Base-by-base conservation (phyloP, 1,140 invertebrate species). In the Achatina immaculata region DNA sequence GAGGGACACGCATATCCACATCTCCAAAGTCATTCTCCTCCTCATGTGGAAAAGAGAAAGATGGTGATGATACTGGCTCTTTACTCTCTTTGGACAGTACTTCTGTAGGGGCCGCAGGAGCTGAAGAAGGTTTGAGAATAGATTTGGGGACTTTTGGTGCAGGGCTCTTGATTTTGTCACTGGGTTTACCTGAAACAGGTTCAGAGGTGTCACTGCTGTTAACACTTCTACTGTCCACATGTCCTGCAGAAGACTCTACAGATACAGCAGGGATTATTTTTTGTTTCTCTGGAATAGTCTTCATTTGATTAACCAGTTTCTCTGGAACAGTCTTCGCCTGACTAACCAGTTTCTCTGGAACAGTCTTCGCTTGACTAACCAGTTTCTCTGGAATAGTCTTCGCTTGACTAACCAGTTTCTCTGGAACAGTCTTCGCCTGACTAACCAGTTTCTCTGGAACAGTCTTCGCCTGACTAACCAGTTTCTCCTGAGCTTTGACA, bases 1-100 rank as follows among this genome's bases (percentile, higher is more conserved):
- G 31, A 14, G 78, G 68, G 21, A 72, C n/a, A 36, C 78, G 40
- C 78, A 80, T 80, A 36, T 80, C 78, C 11, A 80, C 68, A 72
- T 80, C 78, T 0, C 68, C 78, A 71, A 55, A 71, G 48, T 80
- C 78, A 34, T 48, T 45, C 31, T 69, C 76, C n/a, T 69, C 73
- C 65, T 19, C 16, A 7, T 2, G 42, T 14, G 28, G 2, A 42
- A 34, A 51, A 19, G 40, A 21, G 1, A 24, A 21, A 48, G 28
- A 14, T 48, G 72, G 43, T 48, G 72, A 36, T n/a, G 72, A 51
- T 1, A 36, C n/a, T 48, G 72, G 7, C n/a, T 31, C n/a, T 31
- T 62, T 62, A 62, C 58, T 62, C 9, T 28, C 28, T 62, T 9
- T 4, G 43, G 71, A 40, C 24, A 36, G 3, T 2, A 31, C 19